Evolutionary conservation across 2,888 invertebrate genomes (phyloP).

Genomic region (Eupithecia subfuscata): DNA sequence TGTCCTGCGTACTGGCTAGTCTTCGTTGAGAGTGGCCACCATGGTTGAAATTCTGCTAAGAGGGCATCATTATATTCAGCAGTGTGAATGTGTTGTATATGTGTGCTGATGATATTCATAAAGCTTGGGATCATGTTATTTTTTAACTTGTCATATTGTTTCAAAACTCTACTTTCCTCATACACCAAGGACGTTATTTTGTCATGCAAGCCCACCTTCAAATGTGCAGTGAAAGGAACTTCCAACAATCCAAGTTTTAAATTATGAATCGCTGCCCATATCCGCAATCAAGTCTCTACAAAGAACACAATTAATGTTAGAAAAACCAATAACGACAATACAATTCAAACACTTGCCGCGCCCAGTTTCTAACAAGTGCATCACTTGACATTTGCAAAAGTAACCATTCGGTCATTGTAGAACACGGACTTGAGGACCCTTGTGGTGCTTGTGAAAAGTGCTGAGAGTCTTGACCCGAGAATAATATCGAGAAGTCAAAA

Average conservation of each 20-base stretch:
- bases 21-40: no score
- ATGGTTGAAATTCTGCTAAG: no score
- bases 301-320: conserved; percentile 25
- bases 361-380: conserved; percentile 38
- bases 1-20: no score
- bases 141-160: neutral
- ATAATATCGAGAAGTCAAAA: conserved; percentile 31
- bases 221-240: neutral
- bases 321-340: conserved; percentile 25
- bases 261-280: conserved; percentile 6
- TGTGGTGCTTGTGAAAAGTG: conserved; percentile 34
- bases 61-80: no score
- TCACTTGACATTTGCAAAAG: conserved; percentile 44
- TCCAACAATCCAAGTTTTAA: neutral
- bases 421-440: conserved; percentile 35
- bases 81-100: no score
- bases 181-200: conserved; percentile 1
- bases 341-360: conserved; percentile 39
- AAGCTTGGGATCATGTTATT: neutral
- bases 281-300: conserved; percentile 16
- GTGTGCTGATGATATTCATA: neutral
- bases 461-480: conserved; percentile 38
- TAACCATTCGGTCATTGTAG: conserved; percentile 45
- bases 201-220: neutral
- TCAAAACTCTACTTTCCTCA: neutral